Evolutionary conservation across 1,140 invertebrate species (phyloP), one percentile per base, ranked within the genome.

Genomic region (Linepithema humile): DNA sequence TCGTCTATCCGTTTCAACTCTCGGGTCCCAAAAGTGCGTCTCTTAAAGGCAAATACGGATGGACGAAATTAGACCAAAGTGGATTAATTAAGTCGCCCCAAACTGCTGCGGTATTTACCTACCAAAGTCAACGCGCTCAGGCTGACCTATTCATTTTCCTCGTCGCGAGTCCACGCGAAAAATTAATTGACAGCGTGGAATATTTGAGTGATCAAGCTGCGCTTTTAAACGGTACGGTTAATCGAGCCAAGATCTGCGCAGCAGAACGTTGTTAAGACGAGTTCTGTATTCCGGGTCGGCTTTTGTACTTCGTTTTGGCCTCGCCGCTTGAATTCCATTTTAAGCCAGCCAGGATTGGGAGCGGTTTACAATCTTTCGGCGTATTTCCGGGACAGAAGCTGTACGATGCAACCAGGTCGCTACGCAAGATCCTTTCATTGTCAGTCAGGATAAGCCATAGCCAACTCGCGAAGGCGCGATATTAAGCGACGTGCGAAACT

Each of bases 401-500:
- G 53, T 20, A 38, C 20, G 73, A 85, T 64, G 70, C 29, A 70
- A 82, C 48, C 64, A 12, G 70, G 57, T 77, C 40, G 29, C 62
- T 72, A 38, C 45, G 40, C 32, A 12, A 55, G 23, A 12, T 77
- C 32, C 32, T 67, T 45, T 83, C 70, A 15, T 72, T 83, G 80
- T 83, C 65, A 64, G 29, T 83, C 64, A 50, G 59, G 48, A 70
- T 86, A 83, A 87, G 43, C 40, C 32, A 4, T 43, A 74, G 15
- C 60, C 32, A 43, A 50, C 15, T 57, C 15, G 15, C 20, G n/a
- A 70, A 15, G 3, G 15, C 50, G 3, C 12, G 17, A 9, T 50
- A 70, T 72, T 82, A 85, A 85, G 35, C 26, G 3, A 45, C 67
- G 48, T 69, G 57, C 59, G 48, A 67, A 86, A 74, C 57, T 82